These are phyloP conservation scores for Sternotherus odoratus DNA, from an alignment of 2,797 vertebrate species.

Conservation along the genomic window DNA sequence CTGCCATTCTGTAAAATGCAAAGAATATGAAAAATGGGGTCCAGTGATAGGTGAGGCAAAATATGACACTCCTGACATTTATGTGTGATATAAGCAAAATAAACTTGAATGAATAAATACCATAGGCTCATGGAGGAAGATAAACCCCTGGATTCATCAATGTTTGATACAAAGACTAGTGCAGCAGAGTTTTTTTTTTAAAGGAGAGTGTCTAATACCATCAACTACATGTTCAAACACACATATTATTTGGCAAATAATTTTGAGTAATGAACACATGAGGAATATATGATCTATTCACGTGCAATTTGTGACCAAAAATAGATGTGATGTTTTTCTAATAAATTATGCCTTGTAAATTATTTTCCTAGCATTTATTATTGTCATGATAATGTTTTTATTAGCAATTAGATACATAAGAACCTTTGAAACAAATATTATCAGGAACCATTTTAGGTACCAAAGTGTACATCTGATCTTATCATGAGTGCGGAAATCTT, in stretches of 20 bases:
- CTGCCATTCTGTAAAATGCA: background rate
- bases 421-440: background rate
- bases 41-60: background rate
- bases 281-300: background rate
- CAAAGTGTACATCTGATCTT: background rate
- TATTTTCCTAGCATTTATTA: constrained; percentile 20
- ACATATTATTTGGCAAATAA: background rate
- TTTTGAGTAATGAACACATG: constrained; percentile 25
- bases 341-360: constrained; percentile 24
- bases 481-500: background rate
- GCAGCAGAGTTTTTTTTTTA: background rate
- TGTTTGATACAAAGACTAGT: background rate
- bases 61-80: background rate
- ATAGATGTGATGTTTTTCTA: background rate
- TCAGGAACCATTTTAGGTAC: background rate
- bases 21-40: background rate
- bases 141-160: background rate
- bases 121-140: background rate
- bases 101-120: background rate
- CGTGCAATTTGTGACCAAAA: constrained; percentile 35
- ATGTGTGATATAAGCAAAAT: background rate
- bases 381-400: background rate
- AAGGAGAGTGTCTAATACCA: background rate
- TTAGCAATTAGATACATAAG: constrained; percentile 2
- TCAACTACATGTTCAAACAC: background rate